Base-by-base conservation (phyloP, 2,888 invertebrate species). In the Brachyptera risi region DNA sequence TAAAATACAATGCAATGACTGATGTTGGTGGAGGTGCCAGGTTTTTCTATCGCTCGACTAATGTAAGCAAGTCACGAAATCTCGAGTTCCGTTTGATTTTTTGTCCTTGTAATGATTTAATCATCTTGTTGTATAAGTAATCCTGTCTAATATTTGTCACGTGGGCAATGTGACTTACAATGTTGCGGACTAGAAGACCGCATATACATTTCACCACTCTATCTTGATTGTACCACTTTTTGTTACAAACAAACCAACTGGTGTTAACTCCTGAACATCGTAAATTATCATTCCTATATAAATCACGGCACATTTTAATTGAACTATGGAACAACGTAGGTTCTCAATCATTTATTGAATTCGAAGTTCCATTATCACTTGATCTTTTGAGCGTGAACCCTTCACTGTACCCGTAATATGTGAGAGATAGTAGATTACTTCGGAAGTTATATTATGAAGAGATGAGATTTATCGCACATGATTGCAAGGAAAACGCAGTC, bases 71-170 rank as follows among this genome's bases (percentile, higher is more conserved):
- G n/a, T n/a, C n/a, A n/a, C n/a, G n/a, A 21, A 7, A 19, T 42
- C 21, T 15, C 42, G 42, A 42, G 42, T 2, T 31, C 7, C 5
- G 11, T 31, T 38, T 38, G 38, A 3, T 3, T 15, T 3, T 38
- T 13, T 42, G 42, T 19, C 42, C 42, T 42, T n/a, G n/a, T n/a
- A n/a, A n/a, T 47, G 47, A 47, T 47, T 47, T 47, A 47, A 47
- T 47, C 47, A 24, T 1, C 23, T 23, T 47, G 47, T n/a, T n/a
- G n/a, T n/a, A n/a, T n/a, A n/a, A n/a, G n/a, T 47, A 47, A 23
- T 47, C 47, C 47, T 21, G 47, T 47, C 47, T 3, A 21, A 23
- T 4, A 13, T 47, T 21, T 47, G 23, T 31, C 5, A 9, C 23
- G 47, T 47, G 47, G 47, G 47, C 47, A n/a, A n/a, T n/a, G n/a